Conservation (phyloP, 2,888 invertebrate genomes). For the Deilephila porcellus region DNA sequence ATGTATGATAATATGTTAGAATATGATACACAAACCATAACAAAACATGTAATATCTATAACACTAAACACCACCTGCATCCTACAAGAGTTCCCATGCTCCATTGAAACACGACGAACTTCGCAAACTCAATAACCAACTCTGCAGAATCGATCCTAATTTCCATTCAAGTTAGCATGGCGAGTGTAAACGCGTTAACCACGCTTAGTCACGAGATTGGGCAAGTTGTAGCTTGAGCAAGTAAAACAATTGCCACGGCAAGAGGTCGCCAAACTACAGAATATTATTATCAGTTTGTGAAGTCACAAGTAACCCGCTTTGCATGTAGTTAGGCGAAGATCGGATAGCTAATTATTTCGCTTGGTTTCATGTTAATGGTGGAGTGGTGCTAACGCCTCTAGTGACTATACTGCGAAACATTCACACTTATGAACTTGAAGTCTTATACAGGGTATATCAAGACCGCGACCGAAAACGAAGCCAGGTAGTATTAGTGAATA, state of each 20-base stretch:
- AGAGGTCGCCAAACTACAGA: background rate
- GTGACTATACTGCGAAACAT: too few species aligned
- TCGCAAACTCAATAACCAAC: constrained; percentile 43
- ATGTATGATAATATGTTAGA: too few species aligned
- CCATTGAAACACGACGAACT: constrained; percentile 16
- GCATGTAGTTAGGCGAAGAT: background rate
- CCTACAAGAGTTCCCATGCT: background rate
- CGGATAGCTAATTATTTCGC: background rate
- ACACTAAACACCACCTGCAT: too few species aligned
- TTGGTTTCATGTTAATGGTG: background rate
- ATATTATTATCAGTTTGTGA: background rate
- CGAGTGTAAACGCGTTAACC: constrained; percentile 36
- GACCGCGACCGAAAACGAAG: too few species aligned
- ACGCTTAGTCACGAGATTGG: constrained; percentile 50
- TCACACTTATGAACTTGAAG: too few species aligned
- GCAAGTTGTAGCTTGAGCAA: constrained; percentile 41
- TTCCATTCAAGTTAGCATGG: constrained; percentile 39
- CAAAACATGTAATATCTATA: too few species aligned
- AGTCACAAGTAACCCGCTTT: background rate
- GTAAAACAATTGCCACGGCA: constrained; percentile 23
- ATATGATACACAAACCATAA: too few species aligned
- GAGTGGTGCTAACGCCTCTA: too few species aligned
- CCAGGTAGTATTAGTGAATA: too few species aligned
- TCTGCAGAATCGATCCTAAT: constrained; percentile 37
- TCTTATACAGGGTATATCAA: too few species aligned